phyloP scores from a whole-genome alignment of 2,888 invertebrate genomes.

The Torymus auratus region DNA sequence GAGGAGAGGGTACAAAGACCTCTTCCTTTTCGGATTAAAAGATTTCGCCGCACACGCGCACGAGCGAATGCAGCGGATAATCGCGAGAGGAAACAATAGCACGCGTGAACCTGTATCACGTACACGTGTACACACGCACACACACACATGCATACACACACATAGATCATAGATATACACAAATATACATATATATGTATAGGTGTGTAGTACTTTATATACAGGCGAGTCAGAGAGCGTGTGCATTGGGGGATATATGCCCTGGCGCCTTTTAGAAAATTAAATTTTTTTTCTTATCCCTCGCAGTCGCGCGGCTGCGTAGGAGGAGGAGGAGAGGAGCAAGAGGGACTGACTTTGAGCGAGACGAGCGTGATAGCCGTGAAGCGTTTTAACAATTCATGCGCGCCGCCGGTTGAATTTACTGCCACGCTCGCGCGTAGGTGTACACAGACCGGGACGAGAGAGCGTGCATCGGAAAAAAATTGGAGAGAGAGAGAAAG shows the following conservation, averaged over 20 bases:
- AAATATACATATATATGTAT: background rate
- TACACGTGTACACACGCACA: background rate
- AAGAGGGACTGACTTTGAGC: constrained; percentile 4
- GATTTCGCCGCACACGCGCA: constrained; percentile 36
- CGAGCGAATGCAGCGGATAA: background rate
- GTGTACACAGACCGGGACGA: background rate
- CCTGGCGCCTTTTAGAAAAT: constrained; percentile 56
- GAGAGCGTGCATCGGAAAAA: background rate
- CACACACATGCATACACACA: background rate
- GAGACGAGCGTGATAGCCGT: constrained; percentile 29
- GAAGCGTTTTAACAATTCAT: constrained; percentile 53
- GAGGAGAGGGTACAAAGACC: constrained; percentile 45
- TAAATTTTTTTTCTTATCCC: constrained; percentile 46
- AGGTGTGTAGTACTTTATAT: too few relatives aligned
- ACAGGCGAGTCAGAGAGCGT: too few relatives aligned
- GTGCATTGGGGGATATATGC: background rate
- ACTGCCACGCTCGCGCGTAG: constrained; percentile 14
- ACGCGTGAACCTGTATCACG: background rate
- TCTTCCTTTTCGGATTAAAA: constrained; percentile 52
- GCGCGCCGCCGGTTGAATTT: constrained; percentile 47
- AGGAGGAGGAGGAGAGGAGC: background rate
- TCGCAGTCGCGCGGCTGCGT: background rate
- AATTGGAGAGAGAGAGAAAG: constrained; percentile 21
- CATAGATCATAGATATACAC: too few relatives aligned
- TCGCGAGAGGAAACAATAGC: constrained; percentile 4